phyloP scores from a whole-genome alignment of 1,140 invertebrate genomes.

The Orius insidiosus region DNA sequence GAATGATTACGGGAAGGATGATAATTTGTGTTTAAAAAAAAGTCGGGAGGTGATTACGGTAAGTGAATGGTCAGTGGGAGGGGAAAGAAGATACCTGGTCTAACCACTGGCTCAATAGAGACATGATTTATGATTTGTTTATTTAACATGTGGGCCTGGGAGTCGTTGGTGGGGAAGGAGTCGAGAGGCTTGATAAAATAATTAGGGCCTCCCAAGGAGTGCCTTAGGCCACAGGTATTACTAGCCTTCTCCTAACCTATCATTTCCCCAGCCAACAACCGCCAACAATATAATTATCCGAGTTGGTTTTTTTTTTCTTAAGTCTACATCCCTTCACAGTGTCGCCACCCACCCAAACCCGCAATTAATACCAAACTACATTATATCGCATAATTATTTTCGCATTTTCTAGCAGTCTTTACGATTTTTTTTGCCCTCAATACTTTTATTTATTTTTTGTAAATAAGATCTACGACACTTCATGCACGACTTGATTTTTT shows the following conservation, averaged over 20 bases:
- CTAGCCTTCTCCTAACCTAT: constrained; percentile 16
- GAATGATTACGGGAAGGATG: too few relatives aligned
- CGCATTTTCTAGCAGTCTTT: background rate
- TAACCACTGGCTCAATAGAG: constrained; percentile 18
- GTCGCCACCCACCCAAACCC: background rate
- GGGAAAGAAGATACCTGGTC: background rate
- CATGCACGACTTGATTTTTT: too few relatives aligned
- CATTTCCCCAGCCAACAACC: constrained; percentile 15
- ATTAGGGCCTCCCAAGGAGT: constrained; percentile 18
- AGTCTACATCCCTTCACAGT: constrained; percentile 4
- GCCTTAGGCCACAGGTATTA: constrained; percentile 10
- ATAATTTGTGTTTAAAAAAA: too few relatives aligned
- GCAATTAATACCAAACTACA: constrained; percentile 2
- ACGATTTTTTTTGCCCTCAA: too few relatives aligned
- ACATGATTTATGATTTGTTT: constrained; percentile 22
- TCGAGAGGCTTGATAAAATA: constrained; percentile 19
- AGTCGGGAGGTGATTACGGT: constrained; percentile 5
- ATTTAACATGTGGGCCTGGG: constrained; percentile 16
- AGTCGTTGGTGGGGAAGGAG: constrained; percentile 6
- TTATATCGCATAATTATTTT: constrained; percentile 2
- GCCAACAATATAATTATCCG: constrained; percentile 16
- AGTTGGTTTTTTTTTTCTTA: constrained; percentile 13
- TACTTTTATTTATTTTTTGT: too few relatives aligned
- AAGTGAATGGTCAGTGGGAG: constrained; percentile 7
- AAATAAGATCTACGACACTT: too few relatives aligned